Conservation (phyloP, 2,888 invertebrate genomes). For the Cryptus viduatorius region DNA sequence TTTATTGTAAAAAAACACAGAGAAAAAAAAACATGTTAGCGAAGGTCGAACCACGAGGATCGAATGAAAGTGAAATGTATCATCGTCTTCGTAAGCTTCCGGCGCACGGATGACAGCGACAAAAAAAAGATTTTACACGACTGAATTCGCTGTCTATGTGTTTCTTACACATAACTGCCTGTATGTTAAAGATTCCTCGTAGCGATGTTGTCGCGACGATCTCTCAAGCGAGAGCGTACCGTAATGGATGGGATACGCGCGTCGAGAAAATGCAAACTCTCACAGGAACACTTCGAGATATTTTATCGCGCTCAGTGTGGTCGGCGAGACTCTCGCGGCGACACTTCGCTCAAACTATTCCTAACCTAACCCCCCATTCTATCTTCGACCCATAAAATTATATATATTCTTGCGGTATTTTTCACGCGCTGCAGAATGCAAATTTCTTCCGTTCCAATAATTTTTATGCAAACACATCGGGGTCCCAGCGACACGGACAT, state of each 20-base stretch:
- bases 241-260: slow-evolving; percentile 47
- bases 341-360: slow-evolving; percentile 23
- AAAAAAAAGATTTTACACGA: slow-evolving; percentile 22
- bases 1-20: background rate
- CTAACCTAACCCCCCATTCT: no score
- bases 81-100: slow-evolving; percentile 32
- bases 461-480: background rate
- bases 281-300: slow-evolving; percentile 30
- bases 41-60: slow-evolving; percentile 9
- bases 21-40: background rate
- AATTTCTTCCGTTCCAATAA: slow-evolving; percentile 25
- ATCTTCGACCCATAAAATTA: slow-evolving; percentile 10
- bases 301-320: slow-evolving; percentile 34
- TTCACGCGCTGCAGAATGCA: slow-evolving; percentile 12
- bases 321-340: background rate
- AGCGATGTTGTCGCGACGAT: slow-evolving; percentile 2
- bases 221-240: slow-evolving; percentile 25
- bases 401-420: slow-evolving; percentile 37
- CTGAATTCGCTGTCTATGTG: background rate
- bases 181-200: background rate
- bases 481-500: background rate
- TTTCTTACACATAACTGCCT: background rate
- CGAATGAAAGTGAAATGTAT: slow-evolving; percentile 45
- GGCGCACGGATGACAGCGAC: background rate
- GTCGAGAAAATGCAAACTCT: slow-evolving; percentile 47